Evolutionary conservation across 1,140 invertebrate species (phyloP).

Genomic region (Atta colombica): DNA sequence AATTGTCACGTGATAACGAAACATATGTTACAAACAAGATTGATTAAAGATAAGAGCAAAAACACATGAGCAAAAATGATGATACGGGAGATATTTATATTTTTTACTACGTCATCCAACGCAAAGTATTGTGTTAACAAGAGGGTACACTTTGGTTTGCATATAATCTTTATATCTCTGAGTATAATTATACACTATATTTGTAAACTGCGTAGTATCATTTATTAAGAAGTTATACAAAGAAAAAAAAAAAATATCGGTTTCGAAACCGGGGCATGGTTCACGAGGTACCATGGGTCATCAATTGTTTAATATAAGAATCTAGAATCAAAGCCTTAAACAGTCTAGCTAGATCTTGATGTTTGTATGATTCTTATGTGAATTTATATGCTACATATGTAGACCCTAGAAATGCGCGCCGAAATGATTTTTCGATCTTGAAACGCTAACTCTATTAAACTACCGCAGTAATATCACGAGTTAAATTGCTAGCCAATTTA

Average conservation of each 20-base stretch:
- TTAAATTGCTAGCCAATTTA: too few species aligned
- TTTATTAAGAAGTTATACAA: neutral
- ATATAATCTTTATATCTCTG: neutral
- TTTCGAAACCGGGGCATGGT: too few species aligned
- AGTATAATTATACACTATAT: neutral
- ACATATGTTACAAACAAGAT: neutral
- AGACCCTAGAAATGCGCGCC: too few species aligned
- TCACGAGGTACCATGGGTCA: too few species aligned
- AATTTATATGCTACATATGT: too few species aligned
- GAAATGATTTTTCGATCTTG: too few species aligned
- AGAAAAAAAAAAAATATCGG: neutral
- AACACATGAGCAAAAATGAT: neutral
- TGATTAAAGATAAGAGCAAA: neutral
- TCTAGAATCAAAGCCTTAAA: too few species aligned
- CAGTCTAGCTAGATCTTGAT: too few species aligned
- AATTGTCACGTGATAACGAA: neutral
- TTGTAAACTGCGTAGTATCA: neutral
- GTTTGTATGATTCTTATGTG: too few species aligned
- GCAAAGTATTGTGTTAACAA: conserved; percentile 29
- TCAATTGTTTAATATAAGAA: too few species aligned
- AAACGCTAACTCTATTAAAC: too few species aligned
- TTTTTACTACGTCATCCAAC: neutral
- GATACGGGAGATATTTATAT: neutral
- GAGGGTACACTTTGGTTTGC: neutral
- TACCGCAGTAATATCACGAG: too few species aligned